Evolutionary conservation across 2,113 vertebrate species (phyloP).

Genomic region (Laticauda laticaudata): DNA sequence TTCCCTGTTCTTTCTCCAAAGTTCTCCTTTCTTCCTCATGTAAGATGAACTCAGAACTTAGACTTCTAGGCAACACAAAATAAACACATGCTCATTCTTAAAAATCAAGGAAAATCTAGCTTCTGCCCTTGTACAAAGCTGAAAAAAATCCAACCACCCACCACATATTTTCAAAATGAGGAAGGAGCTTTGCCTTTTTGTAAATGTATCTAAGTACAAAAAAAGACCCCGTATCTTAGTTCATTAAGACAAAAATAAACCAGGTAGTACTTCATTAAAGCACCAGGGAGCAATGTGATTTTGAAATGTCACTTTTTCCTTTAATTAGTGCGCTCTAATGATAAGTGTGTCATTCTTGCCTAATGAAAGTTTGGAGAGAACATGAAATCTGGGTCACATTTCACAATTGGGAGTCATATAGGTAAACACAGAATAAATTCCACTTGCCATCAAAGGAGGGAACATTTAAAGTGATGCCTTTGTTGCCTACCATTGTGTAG

Average conservation of each 20-base stretch:
- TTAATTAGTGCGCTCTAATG: slow-evolving; percentile 65
- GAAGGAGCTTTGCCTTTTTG: not conserved
- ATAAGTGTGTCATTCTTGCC: slow-evolving; percentile 64
- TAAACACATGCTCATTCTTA: not conserved
- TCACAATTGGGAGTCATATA: slow-evolving; percentile 43
- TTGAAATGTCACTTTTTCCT: slow-evolving; percentile 66
- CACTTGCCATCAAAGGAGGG: slow-evolving; percentile 40
- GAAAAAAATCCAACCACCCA: not conserved
- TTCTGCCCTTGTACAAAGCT: not conserved
- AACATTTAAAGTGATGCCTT: slow-evolving; percentile 42
- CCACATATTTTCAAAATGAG: not conserved
- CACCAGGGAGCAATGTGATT: slow-evolving; percentile 56
- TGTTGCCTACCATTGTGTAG: slow-evolving; percentile 35
- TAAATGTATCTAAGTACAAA: slow-evolving; percentile 31
- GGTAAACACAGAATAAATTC: slow-evolving; percentile 43
- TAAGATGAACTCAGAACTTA: not conserved
- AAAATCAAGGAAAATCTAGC: not conserved
- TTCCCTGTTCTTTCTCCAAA: not conserved
- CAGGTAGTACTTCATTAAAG: slow-evolving; percentile 52
- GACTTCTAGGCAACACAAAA: not conserved
- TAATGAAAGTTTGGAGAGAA: slow-evolving; percentile 56
- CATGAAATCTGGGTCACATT: slow-evolving; percentile 59
- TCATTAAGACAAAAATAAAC: slow-evolving; percentile 60
- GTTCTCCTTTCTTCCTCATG: not conserved
- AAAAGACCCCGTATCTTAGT: slow-evolving; percentile 31